phyloP scores from a whole-genome alignment of 2,797 vertebrate genomes.

The Mus minutoides region DNA sequence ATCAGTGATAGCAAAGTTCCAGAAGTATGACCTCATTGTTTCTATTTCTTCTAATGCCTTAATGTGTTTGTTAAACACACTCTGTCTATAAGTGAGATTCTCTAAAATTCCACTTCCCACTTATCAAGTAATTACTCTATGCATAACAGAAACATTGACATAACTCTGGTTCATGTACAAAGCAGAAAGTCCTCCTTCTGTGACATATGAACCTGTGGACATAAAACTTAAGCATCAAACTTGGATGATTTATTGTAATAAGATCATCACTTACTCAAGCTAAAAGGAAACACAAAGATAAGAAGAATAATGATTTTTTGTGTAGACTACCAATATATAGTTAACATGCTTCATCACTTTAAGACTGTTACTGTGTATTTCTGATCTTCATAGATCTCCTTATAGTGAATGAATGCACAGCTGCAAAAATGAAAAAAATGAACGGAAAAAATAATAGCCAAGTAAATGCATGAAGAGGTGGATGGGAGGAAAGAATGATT shows the following conservation, averaged over 20 bases:
- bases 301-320: neutral
- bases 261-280: neutral
- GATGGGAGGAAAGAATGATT: neutral
- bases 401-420: neutral
- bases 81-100: constrained; percentile 48
- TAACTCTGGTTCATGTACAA: neutral
- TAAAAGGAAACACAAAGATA: neutral
- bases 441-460: neutral
- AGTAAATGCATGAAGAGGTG: neutral
- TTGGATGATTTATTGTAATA: neutral
- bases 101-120: constrained; percentile 51
- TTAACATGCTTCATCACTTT: neutral
- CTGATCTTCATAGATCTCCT: neutral
- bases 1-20: constrained; percentile 31
- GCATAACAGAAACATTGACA: neutral
- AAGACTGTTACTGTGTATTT: neutral
- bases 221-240: neutral
- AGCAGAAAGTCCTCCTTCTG: neutral
- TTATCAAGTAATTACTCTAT: constrained; percentile 48
- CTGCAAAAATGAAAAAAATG: neutral
- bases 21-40: neutral
- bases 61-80: constrained; percentile 64
- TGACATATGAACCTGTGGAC: neutral
- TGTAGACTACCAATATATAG: neutral
- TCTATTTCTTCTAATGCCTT: constrained; percentile 28